Percentiles rank a stretch among this genome's conserved stretches.
These are phyloP conservation scores for Martes martes DNA, from an alignment of 2,113 vertebrate genomes.

Conservation along the genomic window DNA sequence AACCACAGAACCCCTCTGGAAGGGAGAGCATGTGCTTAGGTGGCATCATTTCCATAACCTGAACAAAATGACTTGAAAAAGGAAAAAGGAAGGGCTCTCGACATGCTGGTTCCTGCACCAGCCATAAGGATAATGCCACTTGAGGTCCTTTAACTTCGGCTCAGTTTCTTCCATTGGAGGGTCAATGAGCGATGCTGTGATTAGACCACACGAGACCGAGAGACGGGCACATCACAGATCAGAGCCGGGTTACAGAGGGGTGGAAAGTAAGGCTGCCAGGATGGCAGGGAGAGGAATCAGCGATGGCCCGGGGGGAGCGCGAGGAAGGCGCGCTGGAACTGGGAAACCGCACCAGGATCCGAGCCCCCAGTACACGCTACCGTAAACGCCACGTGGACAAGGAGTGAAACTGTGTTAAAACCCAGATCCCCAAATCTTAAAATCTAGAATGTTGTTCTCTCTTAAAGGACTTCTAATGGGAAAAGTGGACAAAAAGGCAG, in stretches of 20 bases:
- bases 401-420: not conserved
- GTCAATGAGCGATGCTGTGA: not conserved
- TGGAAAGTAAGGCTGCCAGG: not conserved
- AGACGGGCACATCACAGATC: not conserved
- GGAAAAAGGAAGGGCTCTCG: not conserved
- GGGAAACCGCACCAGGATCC: not conserved
- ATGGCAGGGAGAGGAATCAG: no score
- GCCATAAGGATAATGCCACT: not conserved
- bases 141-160: not conserved
- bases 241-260: not conserved
- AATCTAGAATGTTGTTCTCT: not conserved
- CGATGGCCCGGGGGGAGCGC: rapidly evolving
- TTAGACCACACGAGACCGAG: not conserved
- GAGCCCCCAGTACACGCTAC: not conserved
- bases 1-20: not conserved
- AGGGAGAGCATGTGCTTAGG: not conserved
- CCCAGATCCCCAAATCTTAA: not conserved
- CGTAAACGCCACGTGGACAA: not conserved
- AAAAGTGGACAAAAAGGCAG: not conserved
- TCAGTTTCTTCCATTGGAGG: not conserved
- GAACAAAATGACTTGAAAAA: not conserved
- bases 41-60: not conserved
- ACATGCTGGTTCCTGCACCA: not conserved
- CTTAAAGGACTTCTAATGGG: not conserved
- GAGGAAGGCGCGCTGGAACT: rapidly evolving